phyloP scores from a whole-genome alignment of 2,797 vertebrate genomes.

The Neoniphon sammara region DNA sequence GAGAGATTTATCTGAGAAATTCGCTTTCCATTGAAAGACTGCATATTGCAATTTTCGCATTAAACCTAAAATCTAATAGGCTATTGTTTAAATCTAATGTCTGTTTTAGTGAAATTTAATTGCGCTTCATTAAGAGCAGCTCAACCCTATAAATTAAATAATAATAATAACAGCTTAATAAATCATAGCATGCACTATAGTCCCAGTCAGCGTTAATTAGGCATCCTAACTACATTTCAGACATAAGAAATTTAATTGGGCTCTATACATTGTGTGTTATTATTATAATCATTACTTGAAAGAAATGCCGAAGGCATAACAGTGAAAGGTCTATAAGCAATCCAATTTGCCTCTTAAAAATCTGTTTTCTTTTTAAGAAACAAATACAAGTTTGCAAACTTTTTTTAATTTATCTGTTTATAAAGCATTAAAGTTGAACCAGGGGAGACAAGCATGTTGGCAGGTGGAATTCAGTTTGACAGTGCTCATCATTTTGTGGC shows the following conservation, averaged over 20 bases:
- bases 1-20: background rate
- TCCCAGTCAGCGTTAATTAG: too few relatives aligned
- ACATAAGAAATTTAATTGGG: background rate
- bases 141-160: too few relatives aligned
- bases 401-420: constrained; percentile 40
- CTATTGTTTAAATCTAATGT: background rate
- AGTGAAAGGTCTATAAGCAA: background rate
- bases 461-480: constrained; percentile 47
- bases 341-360: background rate
- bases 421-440: constrained; percentile 44
- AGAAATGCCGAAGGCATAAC: too few relatives aligned
- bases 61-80: background rate
- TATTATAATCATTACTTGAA: too few relatives aligned
- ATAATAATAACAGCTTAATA: background rate
- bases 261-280: background rate
- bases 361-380: background rate
- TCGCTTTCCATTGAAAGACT: background rate
- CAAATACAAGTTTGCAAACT: constrained; percentile 8
- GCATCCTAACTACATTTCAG: background rate
- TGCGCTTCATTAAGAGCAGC: constrained; percentile 11
- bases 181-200: background rate
- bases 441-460: background rate
- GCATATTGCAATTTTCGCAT: background rate
- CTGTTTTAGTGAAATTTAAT: background rate
- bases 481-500: constrained; percentile 27